Base-by-base conservation (phyloP, 1,140 invertebrate genomes). In the Penaeus japonicus region DNA sequence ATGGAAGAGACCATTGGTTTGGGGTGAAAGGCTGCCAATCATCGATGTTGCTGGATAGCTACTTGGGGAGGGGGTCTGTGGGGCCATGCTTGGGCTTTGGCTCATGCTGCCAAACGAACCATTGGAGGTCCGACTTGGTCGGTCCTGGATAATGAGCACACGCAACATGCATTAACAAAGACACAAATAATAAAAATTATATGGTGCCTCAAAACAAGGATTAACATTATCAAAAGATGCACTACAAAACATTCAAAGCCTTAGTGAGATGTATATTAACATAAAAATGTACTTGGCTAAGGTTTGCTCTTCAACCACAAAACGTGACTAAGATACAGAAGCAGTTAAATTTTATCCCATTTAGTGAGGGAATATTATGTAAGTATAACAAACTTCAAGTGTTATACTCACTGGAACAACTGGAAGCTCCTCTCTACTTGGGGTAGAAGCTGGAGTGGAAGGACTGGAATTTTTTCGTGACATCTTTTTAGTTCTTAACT, bases 401-500 rank as follows among this genome's bases (percentile, higher is more conserved):
- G 27, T n/a, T 62, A 53, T 77, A 90, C 90, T 91, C 79, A 91
- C 90, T 70, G 90, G 78, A 30, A 90, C 75, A 32, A 90, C 89
- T 30, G 89, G 84, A 79, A 83, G 87, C n/a, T 90, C 88, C 70
- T 90, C 90, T 77, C 82, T 84, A 77, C 90, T 86, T 32, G 89
- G 87, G 30, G 89, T 89, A 15, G 89, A 73, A 80, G 84, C 78
- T 47, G 85, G 91, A 30, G 88, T 91, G 65, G 89, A 87, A 30
- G 90, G 89, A 55, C 88, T 91, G 80, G 85, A 91, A 89, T 80
- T 90, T 89, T 90, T 92, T 89, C 85, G 91, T 55, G 91, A 89
- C 80, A 90, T 87, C 79, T 88, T 90, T 78, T 89, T 90, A 32
- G 73, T 87, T 80, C 90, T 93, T 22, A 98, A 93, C 47, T 96